Evolutionary conservation across 2,113 vertebrate species (phyloP).

Genomic region (Laticauda colubrina): DNA sequence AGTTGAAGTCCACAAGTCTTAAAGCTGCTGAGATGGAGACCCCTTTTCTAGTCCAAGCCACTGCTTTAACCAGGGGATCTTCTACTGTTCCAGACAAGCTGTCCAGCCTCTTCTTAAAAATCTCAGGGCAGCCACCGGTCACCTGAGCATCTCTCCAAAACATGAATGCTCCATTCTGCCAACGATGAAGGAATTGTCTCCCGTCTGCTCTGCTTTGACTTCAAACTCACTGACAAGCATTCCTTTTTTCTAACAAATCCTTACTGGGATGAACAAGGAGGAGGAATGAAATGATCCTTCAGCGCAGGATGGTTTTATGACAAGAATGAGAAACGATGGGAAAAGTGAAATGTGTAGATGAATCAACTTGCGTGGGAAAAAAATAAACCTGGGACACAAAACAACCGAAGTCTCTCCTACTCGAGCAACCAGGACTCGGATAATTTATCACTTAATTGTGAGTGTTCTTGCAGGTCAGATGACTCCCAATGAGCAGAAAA

Average conservation of each 20-base stretch:
- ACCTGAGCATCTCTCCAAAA: neutral
- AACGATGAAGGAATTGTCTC: neutral
- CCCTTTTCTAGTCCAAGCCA: neutral
- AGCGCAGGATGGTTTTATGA: neutral
- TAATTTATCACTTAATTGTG: neutral
- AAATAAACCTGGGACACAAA: neutral
- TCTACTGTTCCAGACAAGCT: neutral
- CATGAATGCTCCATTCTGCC: neutral
- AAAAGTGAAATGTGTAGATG: neutral
- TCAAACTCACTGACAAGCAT: no score
- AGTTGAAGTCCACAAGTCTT: neutral
- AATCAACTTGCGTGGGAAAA: neutral
- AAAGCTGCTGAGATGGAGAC: neutral
- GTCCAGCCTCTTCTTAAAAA: neutral
- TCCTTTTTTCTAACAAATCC: neutral
- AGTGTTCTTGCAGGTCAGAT: neutral
- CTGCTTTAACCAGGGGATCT: no score
- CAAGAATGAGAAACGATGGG: neutral
- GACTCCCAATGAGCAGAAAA: neutral
- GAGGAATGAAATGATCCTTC: neutral
- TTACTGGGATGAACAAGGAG: neutral
- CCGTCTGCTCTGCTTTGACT: no score
- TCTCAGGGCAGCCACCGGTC: neutral
- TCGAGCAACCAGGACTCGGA: neutral
- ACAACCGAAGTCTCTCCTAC: neutral